phyloP scores from a whole-genome alignment of 2,888 invertebrate genomes.

The Pyrgus malvae region DNA sequence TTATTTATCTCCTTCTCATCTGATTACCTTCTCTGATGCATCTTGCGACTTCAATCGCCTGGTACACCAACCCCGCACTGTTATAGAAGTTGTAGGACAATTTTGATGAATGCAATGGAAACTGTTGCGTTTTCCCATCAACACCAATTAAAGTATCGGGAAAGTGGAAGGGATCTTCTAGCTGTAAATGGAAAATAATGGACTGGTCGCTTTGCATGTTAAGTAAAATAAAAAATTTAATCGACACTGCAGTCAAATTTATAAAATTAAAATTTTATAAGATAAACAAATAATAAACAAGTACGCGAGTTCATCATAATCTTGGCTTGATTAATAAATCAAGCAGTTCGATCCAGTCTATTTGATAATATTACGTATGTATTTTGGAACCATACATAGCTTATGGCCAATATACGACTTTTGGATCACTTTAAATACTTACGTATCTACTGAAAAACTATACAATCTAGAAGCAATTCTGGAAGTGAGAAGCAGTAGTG shows the following conservation, averaged over 20 bases:
- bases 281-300: too few species aligned
- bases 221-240: too few species aligned
- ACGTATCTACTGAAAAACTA: neutral
- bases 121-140: conserved; percentile 77
- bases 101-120: conserved; percentile 81
- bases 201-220: too few species aligned
- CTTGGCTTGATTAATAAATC: too few species aligned
- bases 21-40: conserved; percentile 81
- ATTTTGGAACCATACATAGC: too few species aligned
- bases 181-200: conserved; percentile 43
- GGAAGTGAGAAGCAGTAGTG: too few species aligned
- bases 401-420: too few species aligned
- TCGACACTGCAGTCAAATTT: too few species aligned
- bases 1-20: neutral
- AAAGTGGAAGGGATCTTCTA: conserved; percentile 84
- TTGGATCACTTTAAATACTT: too few species aligned
- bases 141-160: conserved; percentile 82
- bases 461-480: too few species aligned
- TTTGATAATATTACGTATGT: neutral
- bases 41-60: conserved; percentile 87
- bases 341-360: too few species aligned
- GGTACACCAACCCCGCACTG: conserved; percentile 87
- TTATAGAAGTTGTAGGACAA: conserved; percentile 83
- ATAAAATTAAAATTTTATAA: neutral
- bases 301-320: too few species aligned